Evolutionary conservation across 1,140 invertebrate genomes (phyloP), one percentile per base, ranked within the genome.

Genomic region (Idris sp.): DNA sequence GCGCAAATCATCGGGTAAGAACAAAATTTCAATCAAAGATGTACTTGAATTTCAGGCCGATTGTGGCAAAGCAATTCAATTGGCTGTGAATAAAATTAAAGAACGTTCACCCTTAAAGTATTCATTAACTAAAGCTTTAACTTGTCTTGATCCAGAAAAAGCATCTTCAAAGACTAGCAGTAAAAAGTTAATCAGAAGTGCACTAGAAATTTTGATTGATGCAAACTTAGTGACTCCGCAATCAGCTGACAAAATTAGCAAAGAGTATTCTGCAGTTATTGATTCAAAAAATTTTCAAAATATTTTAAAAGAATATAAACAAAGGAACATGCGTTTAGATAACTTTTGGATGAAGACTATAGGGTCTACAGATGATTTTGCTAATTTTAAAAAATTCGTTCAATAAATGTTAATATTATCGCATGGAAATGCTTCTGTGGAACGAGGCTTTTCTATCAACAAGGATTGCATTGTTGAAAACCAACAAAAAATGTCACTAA

Each of bases 371-470:
- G 14, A 26, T 5, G 0, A 14, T 22, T 48, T 25, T 8, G 15
- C 8, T 10, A 36, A 41, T 46, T 41, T 56, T 2, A 40, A 13
- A 43, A 35, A 10, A 7, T 65, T 65, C 22, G 4, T 53, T 43
- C 8, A 65, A 16, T 18, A 74, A 19, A 31, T 46, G 11, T 19
- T 69, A 30, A 48, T 61, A 22, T 28, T 44, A 13, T 48, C 56
- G 4, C 74, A 77, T 58, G 65, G 74, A 2, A 77, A 77, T 46
- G 64, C 74, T 16, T 44, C 35, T 9, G 30, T 75, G 10, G 77
- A 79, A 56, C 59, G 75, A 49, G 74, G 64, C 10, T 74, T 79
- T 44, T 79, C 74, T 2, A 44, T 77, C 0, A 77, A 79, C 15
- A 64, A 69, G 38, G 77, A 76, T 11, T 68, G 61, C 36, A 58